phyloP scores from a whole-genome alignment of 2,888 invertebrate species.

The Alitta virens region DNA sequence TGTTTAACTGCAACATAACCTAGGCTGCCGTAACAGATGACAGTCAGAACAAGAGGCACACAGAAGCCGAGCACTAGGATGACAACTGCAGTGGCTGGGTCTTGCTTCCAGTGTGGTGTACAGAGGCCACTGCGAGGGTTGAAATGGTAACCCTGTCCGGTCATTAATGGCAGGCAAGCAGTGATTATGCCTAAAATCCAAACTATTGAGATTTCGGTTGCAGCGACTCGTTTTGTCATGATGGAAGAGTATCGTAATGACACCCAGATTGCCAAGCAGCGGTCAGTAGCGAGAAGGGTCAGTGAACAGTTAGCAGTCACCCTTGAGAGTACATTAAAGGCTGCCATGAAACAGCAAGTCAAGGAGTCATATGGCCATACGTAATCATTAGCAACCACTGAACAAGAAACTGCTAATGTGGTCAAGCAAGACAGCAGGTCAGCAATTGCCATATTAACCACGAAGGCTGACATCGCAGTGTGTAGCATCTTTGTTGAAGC shows the following conservation, averaged over 20 bases:
- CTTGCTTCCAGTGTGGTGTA: background rate
- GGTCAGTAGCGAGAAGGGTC: background rate
- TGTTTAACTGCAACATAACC: background rate
- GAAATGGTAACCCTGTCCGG: background rate
- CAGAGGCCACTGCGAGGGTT: background rate
- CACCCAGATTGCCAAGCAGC: constrained; percentile 6
- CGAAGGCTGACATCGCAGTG: constrained; percentile 1
- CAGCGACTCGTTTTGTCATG: background rate
- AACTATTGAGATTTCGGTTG: background rate
- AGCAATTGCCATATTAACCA: background rate
- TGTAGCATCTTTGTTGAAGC: background rate
- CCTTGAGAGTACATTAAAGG: background rate
- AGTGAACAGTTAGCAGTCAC: background rate
- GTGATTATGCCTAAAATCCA: background rate
- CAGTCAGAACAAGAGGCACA: background rate
- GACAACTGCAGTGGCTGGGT: background rate
- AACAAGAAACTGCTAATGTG: too few species aligned
- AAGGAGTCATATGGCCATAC: background rate
- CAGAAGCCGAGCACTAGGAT: background rate
- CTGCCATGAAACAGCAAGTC: background rate
- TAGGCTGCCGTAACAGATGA: background rate
- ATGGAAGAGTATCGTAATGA: constrained; percentile 1
- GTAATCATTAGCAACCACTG: too few species aligned
- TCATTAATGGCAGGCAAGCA: background rate
- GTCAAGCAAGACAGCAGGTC: constrained; percentile 4